These are phyloP conservation scores for Choreutis nemorana DNA, from an alignment of 2,888 invertebrate species.

Conservation along the genomic window DNA sequence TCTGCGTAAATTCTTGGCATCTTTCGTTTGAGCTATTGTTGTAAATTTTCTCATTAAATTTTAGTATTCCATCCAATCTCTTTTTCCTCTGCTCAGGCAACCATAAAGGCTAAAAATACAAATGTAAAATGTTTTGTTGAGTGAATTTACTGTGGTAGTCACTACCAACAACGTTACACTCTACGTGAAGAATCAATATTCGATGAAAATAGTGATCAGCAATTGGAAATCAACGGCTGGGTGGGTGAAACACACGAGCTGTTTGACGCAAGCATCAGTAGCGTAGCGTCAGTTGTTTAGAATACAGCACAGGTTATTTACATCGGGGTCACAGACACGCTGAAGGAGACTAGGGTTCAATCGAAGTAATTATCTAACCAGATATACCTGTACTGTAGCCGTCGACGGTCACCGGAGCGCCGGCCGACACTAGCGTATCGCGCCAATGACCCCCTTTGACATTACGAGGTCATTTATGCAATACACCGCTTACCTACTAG, in stretches of 20 bases:
- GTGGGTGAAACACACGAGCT: too few relatives aligned
- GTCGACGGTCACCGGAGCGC: too few relatives aligned
- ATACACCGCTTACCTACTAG: conserved; percentile 43
- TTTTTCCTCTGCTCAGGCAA: too few relatives aligned
- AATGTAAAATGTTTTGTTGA: too few relatives aligned
- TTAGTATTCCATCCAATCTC: too few relatives aligned
- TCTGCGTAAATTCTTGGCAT: conserved; percentile 11
- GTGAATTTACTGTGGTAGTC: too few relatives aligned
- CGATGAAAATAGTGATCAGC: too few relatives aligned
- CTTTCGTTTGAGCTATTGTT: conserved; percentile 6
- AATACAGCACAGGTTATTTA: conserved; percentile 61
- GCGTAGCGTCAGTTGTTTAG: conserved; percentile 58
- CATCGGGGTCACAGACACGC: conserved; percentile 65
- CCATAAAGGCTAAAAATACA: too few relatives aligned
- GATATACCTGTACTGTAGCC: conserved; percentile 10
- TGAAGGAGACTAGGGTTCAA: conserved; percentile 55
- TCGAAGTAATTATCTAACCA: conserved; percentile 55
- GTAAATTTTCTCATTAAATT: conserved; percentile 10
- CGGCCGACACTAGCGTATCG: conserved; percentile 27
- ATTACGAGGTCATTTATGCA: conserved; percentile 60
- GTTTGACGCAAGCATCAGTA: conserved; percentile 61
- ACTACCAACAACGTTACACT: too few relatives aligned
- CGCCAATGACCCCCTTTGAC: conserved; percentile 60
- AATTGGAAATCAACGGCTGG: too few relatives aligned
- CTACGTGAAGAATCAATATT: too few relatives aligned